phyloP scores from a whole-genome alignment of 2,113 vertebrate species.

The Scomber colias region DNA sequence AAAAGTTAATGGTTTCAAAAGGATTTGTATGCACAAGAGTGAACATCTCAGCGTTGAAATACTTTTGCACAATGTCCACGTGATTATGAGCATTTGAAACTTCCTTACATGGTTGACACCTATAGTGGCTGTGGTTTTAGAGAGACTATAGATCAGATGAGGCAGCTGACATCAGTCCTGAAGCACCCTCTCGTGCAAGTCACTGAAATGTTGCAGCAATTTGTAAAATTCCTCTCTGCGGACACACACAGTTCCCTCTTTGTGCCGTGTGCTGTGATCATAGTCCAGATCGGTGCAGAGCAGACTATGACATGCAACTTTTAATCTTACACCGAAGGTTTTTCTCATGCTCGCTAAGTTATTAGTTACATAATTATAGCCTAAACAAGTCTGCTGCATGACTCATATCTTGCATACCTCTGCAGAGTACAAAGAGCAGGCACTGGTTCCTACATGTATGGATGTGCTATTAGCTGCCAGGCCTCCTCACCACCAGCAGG shows the following conservation, averaged over 20 bases:
- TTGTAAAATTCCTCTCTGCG: conserved; percentile 23
- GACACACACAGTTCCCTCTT: neutral
- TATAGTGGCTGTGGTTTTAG: neutral
- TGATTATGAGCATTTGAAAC: neutral
- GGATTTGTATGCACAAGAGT: neutral
- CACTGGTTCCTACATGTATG: conserved; percentile 16
- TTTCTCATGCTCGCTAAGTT: neutral
- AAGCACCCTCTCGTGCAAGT: conserved; percentile 9
- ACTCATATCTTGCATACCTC: conserved; percentile 39
- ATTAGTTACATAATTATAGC: conserved; percentile 46
- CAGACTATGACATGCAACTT: neutral
- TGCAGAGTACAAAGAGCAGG: conserved; percentile 6
- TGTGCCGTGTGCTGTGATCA: neutral
- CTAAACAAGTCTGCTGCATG: conserved; percentile 10
- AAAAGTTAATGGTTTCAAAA: neutral
- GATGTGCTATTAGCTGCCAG: neutral
- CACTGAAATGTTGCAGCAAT: neutral
- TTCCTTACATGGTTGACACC: neutral
- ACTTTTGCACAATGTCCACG: neutral
- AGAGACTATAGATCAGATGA: neutral
- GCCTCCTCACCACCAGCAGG: neutral
- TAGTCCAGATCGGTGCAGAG: neutral
- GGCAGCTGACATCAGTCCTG: neutral
- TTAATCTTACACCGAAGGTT: conserved; percentile 2
- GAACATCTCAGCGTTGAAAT: neutral